Evolutionary conservation across 2,888 invertebrate species (phyloP).

Genomic region (Tinea trinotella): DNA sequence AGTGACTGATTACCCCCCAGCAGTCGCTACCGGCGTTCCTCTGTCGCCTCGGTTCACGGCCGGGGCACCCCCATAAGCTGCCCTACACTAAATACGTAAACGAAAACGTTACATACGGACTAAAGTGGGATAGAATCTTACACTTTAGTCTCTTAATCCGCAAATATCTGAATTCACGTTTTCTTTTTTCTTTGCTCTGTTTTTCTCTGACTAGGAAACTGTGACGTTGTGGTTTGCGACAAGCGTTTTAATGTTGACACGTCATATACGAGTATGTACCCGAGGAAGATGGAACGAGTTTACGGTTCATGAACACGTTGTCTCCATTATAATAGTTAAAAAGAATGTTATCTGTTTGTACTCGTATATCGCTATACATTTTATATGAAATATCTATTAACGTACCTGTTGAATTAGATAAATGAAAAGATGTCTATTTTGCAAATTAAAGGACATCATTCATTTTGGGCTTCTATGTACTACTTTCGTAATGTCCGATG

Average conservation of each 20-base stretch:
- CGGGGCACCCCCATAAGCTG: slow-evolving; percentile 24
- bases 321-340: background rate
- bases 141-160: background rate
- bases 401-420: background rate
- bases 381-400: background rate
- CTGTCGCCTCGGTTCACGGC: slow-evolving; percentile 38
- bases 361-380: background rate
- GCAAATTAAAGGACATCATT: too few relatives aligned
- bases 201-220: slow-evolving; percentile 1
- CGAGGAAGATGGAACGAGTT: slow-evolving; percentile 1
- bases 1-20: slow-evolving; percentile 50
- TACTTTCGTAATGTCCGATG: too few relatives aligned
- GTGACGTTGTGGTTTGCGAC: slow-evolving; percentile 14
- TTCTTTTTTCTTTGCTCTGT: background rate
- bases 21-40: slow-evolving; percentile 18
- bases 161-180: slow-evolving; percentile 12
- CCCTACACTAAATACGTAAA: slow-evolving; percentile 2
- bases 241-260: slow-evolving; percentile 2
- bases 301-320: slow-evolving; percentile 17
- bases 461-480: too few relatives aligned
- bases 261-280: background rate
- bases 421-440: too few relatives aligned
- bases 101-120: slow-evolving; percentile 7
- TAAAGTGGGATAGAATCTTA: background rate
- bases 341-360: background rate